Evolutionary conservation across 2,113 vertebrate genomes (phyloP).

Genomic region (Aegithalos caudatus): DNA sequence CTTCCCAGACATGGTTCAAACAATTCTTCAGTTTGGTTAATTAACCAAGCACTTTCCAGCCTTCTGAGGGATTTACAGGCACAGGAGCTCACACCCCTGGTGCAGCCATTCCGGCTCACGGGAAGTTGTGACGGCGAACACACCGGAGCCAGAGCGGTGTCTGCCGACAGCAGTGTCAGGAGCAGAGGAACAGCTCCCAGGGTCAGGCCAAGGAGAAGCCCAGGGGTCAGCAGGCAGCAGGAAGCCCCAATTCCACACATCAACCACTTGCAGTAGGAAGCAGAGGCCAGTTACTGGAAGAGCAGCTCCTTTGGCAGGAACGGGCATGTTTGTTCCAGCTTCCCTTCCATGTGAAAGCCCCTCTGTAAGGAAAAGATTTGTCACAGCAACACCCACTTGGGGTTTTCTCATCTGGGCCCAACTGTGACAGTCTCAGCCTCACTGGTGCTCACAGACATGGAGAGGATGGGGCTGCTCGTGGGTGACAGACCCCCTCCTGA

Average conservation of each 20-base stretch:
- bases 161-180: neutral
- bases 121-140: neutral
- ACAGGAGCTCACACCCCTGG: neutral
- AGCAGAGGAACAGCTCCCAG: neutral
- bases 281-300: neutral
- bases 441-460: rapidly evolving
- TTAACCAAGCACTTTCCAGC: neutral
- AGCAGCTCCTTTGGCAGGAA: neutral
- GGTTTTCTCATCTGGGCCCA: neutral
- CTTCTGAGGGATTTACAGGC: neutral
- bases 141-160: rapidly evolving
- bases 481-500: neutral
- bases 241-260: neutral
- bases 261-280: neutral
- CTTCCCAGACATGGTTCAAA: neutral
- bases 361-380: neutral
- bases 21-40: neutral
- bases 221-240: neutral
- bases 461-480: rapidly evolving
- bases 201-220: neutral
- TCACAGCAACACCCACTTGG: neutral
- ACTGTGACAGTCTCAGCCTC: no score
- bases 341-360: neutral
- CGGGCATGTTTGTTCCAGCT: neutral
- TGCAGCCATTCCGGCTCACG: neutral